Conservation (phyloP, 2,113 vertebrate genomes). For the Forbesichthys papilliferus region DNA sequence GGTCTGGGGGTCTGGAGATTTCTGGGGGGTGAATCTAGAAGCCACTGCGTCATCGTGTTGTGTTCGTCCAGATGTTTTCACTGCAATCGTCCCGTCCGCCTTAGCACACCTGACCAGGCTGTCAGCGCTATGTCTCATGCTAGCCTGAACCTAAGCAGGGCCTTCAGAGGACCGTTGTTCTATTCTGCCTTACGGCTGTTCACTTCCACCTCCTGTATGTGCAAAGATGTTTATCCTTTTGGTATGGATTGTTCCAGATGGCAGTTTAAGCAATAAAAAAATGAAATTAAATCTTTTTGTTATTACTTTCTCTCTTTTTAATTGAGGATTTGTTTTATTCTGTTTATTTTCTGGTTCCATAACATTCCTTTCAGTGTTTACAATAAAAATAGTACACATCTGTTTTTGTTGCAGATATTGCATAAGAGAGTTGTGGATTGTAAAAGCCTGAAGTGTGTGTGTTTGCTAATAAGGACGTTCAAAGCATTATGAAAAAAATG, state of each 20-base stretch:
- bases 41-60: constrained; percentile 24
- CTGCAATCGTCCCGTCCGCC: constrained; percentile 83
- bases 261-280: constrained; percentile 98
- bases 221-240: constrained; percentile 92
- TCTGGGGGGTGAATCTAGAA: constrained; percentile 35
- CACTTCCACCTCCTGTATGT: constrained; percentile 90
- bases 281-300: constrained; percentile 49
- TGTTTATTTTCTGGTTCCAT: background rate
- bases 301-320: constrained; percentile 7
- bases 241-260: constrained; percentile 95
- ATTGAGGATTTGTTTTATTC: background rate
- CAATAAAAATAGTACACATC: no score
- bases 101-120: constrained; percentile 83
- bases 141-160: constrained; percentile 77
- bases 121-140: constrained; percentile 74
- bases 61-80: constrained; percentile 51
- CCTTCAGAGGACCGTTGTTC: constrained; percentile 90
- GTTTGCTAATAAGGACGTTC: no score
- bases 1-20: no score
- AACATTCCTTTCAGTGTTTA: background rate
- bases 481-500: no score
- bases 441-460: no score
- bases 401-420: no score
- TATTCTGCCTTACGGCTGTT: constrained; percentile 83
- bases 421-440: no score